Conservation (phyloP, 1,140 invertebrate species). For the Piezodorus guildinii region DNA sequence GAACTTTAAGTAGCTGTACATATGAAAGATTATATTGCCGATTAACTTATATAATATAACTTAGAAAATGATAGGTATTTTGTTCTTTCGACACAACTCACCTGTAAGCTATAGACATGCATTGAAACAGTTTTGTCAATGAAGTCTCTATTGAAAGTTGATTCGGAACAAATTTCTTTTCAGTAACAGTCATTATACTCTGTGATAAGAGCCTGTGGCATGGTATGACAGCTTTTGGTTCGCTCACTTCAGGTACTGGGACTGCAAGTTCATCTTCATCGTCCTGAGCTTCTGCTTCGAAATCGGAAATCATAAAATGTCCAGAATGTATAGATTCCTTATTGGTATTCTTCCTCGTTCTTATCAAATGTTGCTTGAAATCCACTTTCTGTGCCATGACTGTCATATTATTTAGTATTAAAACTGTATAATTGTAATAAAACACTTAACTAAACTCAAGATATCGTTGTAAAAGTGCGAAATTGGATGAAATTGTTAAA, state of each 20-base stretch:
- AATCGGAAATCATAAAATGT: slow-evolving; percentile 95
- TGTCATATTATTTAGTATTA: slow-evolving; percentile 23
- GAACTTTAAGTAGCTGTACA: too few species aligned
- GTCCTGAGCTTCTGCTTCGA: slow-evolving; percentile 84
- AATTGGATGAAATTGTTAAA: too few species aligned
- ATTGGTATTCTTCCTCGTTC: slow-evolving; percentile 21
- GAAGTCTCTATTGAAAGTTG: slow-evolving; percentile 83
- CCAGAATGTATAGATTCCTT: slow-evolving; percentile 87
- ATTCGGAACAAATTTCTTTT: neutral
- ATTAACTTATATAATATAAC: neutral
- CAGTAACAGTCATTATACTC: neutral
- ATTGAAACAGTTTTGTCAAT: slow-evolving; percentile 88
- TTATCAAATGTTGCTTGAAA: slow-evolving; percentile 22
- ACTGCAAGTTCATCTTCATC: slow-evolving; percentile 71
- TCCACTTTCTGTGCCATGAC: slow-evolving; percentile 26
- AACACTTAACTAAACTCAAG: too few species aligned
- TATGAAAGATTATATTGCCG: too few species aligned
- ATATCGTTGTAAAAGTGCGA: too few species aligned
- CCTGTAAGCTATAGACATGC: slow-evolving; percentile 95
- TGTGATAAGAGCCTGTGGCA: neutral
- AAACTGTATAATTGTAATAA: too few species aligned
- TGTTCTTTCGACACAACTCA: slow-evolving; percentile 39
- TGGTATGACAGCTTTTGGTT: slow-evolving; percentile 27
- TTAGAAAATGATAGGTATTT: neutral
- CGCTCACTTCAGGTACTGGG: slow-evolving; percentile 57